Evolutionary conservation across 2,888 invertebrate species (phyloP), one percentile per base, ranked within the genome.

Genomic region (Cephus rjabovi): DNA sequence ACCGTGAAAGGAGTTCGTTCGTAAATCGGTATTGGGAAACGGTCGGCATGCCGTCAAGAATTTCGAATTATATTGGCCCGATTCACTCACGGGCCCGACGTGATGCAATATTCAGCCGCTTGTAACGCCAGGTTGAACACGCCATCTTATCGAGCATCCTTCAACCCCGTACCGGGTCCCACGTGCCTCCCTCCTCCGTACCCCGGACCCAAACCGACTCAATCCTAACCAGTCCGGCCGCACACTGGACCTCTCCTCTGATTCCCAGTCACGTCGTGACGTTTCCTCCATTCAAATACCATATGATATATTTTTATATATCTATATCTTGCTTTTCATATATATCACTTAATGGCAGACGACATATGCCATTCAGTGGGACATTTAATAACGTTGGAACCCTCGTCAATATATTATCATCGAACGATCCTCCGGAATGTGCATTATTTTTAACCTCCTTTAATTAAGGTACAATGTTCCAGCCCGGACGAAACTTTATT

Each of bases 1-100:
- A 56, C 9, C 23, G 56, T 56, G 56, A 56, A 56, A 56, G 56
- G 56, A 56, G 56, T 56, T 56, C 56, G 23, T 23, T 56, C 23
- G 56, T 56, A 56, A 56, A 56, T 56, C 56, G 56, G 56, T 56
- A 56, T 56, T 15, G 56, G 56, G 56, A 56, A 56, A 56, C 56
- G 56, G 56, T 23, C 56, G 23, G 56, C 23, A 56, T 56, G 56
- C 56, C 23, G 56, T 56, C 56, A 56, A 56, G 56, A 56, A 56
- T 56, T 56, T 56, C 23, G 56, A 56, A 23, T 56, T 56, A 56
- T 56, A 34, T 71, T 34, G 71, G 12, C 71, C 15, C 71, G 33
- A 71, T 71, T 71, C 71, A 71, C 71, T 71, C 71, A 34, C 71
- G 71, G 56, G 34, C 71, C 31, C 71, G 71, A 71, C 71, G 71